These are phyloP conservation scores for Melanocharis versteri DNA, from an alignment of 2,113 vertebrate species.

Conservation along the genomic window DNA sequence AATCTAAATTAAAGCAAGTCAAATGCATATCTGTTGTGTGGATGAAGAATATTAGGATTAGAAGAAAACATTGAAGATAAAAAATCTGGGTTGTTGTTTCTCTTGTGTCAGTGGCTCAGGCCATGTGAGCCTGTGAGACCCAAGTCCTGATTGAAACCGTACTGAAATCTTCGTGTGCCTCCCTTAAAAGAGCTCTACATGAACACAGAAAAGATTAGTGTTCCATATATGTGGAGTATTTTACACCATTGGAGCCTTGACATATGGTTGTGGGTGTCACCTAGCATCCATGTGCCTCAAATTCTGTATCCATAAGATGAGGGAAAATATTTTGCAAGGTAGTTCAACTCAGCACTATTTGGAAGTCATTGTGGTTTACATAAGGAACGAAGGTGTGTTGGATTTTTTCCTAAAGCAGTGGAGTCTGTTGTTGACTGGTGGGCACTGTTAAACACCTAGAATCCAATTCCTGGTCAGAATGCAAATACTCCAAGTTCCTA, in stretches of 20 bases:
- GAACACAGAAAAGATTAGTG: not conserved
- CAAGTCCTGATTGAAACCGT: not conserved
- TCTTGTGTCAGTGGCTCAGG: fast-evolving
- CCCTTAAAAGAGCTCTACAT: not conserved
- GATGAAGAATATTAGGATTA: not conserved
- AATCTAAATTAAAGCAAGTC: not conserved
- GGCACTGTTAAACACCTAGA: not conserved
- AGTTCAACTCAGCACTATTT: not conserved
- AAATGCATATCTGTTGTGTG: not conserved
- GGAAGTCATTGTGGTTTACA: not conserved
- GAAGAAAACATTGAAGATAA: not conserved
- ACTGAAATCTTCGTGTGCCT: not conserved
- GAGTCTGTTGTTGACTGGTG: not conserved
- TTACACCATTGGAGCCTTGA: not conserved
- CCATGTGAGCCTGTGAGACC: not conserved
- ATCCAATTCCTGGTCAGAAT: not conserved
- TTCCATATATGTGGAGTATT: not conserved
- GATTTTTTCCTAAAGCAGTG: not conserved
- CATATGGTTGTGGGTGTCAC: slow-evolving; percentile 20
- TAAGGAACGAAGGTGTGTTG: not conserved
- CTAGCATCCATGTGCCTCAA: not conserved
- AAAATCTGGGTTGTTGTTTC: not conserved
- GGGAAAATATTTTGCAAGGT: not conserved
- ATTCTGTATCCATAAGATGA: not conserved
- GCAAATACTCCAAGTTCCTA: not conserved